Conservation (phyloP, 1,140 invertebrate species). For the Heliothis virescens region DNA sequence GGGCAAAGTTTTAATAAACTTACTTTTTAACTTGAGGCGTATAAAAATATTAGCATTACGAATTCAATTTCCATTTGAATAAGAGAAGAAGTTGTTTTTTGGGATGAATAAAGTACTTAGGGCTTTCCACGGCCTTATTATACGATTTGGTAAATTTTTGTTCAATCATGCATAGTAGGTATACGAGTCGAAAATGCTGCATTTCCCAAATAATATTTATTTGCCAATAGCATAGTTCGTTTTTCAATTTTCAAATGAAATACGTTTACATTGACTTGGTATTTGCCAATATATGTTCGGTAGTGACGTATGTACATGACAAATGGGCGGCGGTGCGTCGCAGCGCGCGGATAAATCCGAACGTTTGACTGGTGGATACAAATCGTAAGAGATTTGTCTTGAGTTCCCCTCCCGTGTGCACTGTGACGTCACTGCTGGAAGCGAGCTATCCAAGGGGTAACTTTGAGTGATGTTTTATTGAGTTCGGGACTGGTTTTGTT, state of each 20-base stretch:
- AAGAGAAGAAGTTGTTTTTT: slow-evolving; percentile 20
- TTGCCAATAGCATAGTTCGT: too few relatives aligned
- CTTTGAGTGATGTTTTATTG: not conserved
- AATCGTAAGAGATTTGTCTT: slow-evolving; percentile 36
- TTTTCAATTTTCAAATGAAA: not conserved
- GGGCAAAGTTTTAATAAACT: slow-evolving; percentile 39
- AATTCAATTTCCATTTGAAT: slow-evolving; percentile 42
- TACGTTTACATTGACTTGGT: not conserved
- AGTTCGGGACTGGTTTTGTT: not conserved
- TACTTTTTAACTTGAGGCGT: slow-evolving; percentile 30
- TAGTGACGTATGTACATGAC: slow-evolving; percentile 11
- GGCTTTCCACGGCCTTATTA: slow-evolving; percentile 15
- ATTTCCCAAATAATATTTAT: not conserved
- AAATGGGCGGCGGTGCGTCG: slow-evolving; percentile 24
- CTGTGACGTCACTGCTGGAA: slow-evolving; percentile 1
- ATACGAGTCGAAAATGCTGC: not conserved
- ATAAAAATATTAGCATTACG: slow-evolving; percentile 40
- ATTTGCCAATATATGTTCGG: slow-evolving; percentile 19
- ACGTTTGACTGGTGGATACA: slow-evolving; percentile 31
- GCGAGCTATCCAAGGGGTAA: not conserved
- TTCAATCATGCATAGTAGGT: not conserved
- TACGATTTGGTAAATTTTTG: not conserved
- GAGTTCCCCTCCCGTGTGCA: slow-evolving; percentile 11
- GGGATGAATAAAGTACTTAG: slow-evolving; percentile 20
- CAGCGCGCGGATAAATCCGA: slow-evolving; percentile 27